A percentile compares a stretch with the other conserved stretches of the same genome.
Conservation (phyloP, 2,113 vertebrate genomes). For the Gracilinanus agilis region DNA sequence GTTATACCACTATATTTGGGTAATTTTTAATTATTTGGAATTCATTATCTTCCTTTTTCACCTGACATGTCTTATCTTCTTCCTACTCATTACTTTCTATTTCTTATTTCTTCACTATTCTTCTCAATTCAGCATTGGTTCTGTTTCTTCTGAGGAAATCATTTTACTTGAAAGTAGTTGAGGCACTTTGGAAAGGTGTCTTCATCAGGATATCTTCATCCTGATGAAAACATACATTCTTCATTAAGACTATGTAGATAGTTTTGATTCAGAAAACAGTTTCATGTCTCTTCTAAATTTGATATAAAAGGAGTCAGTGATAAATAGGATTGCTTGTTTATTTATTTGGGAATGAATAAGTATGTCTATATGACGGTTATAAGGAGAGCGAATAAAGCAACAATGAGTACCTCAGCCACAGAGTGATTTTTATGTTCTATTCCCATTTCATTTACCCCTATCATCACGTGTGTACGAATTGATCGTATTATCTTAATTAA, state of each 20-base stretch:
- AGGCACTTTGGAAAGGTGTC: neutral
- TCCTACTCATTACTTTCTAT: slow-evolving; percentile 3
- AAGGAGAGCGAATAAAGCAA: neutral
- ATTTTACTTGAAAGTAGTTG: neutral
- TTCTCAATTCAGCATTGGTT: neutral
- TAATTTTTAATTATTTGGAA: slow-evolving; percentile 22
- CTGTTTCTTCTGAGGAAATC: neutral
- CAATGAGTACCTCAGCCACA: neutral
- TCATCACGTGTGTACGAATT: neutral
- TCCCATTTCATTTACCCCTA: no score
- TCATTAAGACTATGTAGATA: neutral
- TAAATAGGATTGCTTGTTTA: neutral
- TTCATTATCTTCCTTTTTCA: slow-evolving; percentile 25
- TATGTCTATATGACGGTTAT: neutral
- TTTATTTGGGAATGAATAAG: neutral
- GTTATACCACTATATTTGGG: neutral
- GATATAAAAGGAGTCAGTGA: neutral
- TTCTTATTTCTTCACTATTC: neutral
- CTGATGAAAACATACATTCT: neutral
- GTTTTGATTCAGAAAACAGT: neutral
- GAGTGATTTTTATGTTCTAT: neutral
- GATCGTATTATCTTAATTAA: neutral
- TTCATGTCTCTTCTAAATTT: neutral
- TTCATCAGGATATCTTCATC: neutral
- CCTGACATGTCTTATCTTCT: neutral